phyloP scores from a whole-genome alignment of 2,113 vertebrate genomes.

The Platichthys stellatus region DNA sequence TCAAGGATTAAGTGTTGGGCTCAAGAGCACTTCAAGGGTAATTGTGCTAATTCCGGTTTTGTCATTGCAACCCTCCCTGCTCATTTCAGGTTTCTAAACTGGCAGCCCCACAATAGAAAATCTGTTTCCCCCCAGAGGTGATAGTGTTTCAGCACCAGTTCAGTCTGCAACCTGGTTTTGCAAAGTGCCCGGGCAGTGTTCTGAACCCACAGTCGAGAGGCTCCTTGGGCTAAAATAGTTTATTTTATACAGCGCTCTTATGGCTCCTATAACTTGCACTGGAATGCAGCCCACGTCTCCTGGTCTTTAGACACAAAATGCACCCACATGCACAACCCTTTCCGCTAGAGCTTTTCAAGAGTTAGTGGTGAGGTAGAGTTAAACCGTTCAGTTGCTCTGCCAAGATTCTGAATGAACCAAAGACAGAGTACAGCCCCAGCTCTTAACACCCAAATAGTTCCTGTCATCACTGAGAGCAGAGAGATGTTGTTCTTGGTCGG shows the following conservation, averaged over 20 bases:
- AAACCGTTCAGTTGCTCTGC: constrained; percentile 30
- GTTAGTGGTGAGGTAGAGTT: constrained; percentile 36
- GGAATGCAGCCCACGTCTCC: constrained; percentile 9
- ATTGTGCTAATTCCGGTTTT: constrained; percentile 13
- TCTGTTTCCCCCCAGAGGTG: not conserved
- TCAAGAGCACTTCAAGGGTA: constrained; percentile 9
- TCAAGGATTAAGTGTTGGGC: constrained; percentile 1
- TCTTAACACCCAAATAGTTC: constrained; percentile 64
- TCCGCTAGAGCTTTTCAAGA: constrained; percentile 30
- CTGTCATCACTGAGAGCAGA: constrained; percentile 54
- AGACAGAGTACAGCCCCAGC: constrained; percentile 41
- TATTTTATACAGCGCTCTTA: constrained; percentile 19
- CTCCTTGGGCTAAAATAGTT: constrained; percentile 20
- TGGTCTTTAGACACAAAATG: constrained; percentile 27
- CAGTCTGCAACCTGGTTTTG: constrained; percentile 5
- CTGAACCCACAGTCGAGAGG: constrained; percentile 5
- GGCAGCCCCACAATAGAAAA: constrained; percentile 2
- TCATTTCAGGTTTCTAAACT: constrained; percentile 5
- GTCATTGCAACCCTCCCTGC: not conserved
- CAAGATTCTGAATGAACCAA: constrained; percentile 56
- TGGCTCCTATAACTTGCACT: constrained; percentile 8
- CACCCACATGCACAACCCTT: not conserved
- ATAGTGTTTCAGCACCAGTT: constrained; percentile 16
- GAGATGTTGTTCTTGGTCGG: constrained; percentile 61
- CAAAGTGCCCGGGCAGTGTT: not conserved